These are phyloP conservation scores for Hirudo medicinalis DNA, from an alignment of 1,140 invertebrate species.

Conservation along the genomic window DNA sequence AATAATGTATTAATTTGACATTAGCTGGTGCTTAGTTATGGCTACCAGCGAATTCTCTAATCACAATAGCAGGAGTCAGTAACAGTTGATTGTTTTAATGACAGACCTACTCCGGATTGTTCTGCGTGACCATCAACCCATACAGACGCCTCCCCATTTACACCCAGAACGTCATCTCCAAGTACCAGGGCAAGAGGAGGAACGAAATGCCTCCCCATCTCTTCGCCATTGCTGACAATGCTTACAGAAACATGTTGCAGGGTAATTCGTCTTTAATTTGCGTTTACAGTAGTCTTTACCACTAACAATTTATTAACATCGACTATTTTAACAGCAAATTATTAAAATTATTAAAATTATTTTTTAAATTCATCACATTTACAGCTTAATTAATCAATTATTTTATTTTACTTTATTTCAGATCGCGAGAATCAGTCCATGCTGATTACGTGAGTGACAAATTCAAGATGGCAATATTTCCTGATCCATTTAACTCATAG, in stretches of 20 bases:
- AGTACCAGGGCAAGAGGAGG: slow-evolving; percentile 81
- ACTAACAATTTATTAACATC: not conserved
- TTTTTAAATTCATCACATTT: not conserved
- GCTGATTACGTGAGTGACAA: slow-evolving; percentile 36
- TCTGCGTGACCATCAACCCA: slow-evolving; percentile 99
- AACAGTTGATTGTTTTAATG: not conserved
- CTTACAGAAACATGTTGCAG: slow-evolving; percentile 31
- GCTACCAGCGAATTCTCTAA: no score
- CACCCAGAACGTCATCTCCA: slow-evolving; percentile 61
- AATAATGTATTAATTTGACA: no score
- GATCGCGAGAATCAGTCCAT: slow-evolving; percentile 29
- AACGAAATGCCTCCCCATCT: slow-evolving; percentile 40
- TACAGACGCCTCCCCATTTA: slow-evolving; percentile 99
- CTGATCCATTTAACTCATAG: not conserved
- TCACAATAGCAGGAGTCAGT: not conserved
- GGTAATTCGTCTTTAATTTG: slow-evolving; percentile 14
- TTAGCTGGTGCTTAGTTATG: no score
- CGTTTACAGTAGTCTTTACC: not conserved
- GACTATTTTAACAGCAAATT: not conserved
- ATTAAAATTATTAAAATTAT: not conserved
- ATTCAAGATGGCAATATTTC: not conserved
- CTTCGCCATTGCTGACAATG: slow-evolving; percentile 39
- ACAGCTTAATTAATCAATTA: not conserved
- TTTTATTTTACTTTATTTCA: slow-evolving; percentile 10
- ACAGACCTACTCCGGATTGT: slow-evolving; percentile 98